Conservation (phyloP, 2,888 invertebrate species). For the Himalopsyche anomala region DNA sequence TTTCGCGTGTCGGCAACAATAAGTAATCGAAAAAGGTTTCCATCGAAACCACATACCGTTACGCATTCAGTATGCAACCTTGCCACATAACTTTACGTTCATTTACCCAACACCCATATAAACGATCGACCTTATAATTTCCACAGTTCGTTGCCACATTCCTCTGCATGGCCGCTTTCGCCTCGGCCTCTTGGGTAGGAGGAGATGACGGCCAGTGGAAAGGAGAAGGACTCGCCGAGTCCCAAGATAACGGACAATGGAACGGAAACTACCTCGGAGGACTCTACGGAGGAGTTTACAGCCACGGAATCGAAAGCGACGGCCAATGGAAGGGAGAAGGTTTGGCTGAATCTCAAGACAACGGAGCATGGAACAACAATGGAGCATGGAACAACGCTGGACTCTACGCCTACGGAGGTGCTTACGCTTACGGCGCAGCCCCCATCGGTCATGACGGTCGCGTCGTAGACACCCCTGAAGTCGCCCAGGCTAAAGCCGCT, state of each 20-base stretch:
- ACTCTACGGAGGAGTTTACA: constrained; percentile 38
- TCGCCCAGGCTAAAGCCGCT: constrained; percentile 79
- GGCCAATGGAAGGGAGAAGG: constrained; percentile 56
- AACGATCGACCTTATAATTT: constrained; percentile 8
- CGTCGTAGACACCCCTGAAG: constrained; percentile 80
- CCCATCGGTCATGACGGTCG: constrained; percentile 74
- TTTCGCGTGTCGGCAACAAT: neutral
- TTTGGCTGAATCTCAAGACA: constrained; percentile 54
- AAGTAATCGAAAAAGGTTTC: neutral
- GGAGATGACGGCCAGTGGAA: constrained; percentile 58
- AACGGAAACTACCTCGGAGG: neutral
- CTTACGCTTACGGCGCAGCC: constrained; percentile 51
- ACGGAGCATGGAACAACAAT: constrained; percentile 32
- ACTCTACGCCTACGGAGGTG: constrained; percentile 49
- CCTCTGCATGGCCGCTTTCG: neutral
- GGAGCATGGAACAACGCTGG: constrained; percentile 35
- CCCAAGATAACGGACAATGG: constrained; percentile 54
- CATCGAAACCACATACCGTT: neutral
- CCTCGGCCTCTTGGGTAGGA: constrained; percentile 13
- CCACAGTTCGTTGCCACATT: constrained; percentile 21
- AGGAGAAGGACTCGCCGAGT: constrained; percentile 59
- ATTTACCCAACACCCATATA: neutral
- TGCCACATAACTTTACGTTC: constrained; percentile 1
- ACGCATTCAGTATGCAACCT: neutral
- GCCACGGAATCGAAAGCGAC: constrained; percentile 44